Evolutionary conservation across 92 coral and sea anemone species (phyloP).

Genomic region (Palythoa caribaeorum): DNA sequence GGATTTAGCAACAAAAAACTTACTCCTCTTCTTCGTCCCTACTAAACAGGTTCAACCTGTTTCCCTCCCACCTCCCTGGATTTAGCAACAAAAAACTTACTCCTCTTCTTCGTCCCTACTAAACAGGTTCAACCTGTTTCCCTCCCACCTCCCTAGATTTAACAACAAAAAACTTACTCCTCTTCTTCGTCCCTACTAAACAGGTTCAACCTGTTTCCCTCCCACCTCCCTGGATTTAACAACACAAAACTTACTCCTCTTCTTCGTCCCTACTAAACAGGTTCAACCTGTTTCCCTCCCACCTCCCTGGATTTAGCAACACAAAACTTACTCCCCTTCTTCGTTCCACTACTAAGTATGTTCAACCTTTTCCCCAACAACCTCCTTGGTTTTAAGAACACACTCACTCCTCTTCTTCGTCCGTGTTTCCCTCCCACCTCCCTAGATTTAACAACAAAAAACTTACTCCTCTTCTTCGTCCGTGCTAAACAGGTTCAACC

Average conservation of each 20-base stretch:
- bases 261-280: constrained; percentile 96
- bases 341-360: too few species aligned
- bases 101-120: constrained; percentile 97
- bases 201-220: too few species aligned
- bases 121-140: constrained; percentile 83
- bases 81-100: constrained; percentile 61
- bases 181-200: too few species aligned
- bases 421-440: too few species aligned
- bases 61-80: neutral
- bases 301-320: too few species aligned
- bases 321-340: too few species aligned
- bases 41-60: constrained; percentile 87
- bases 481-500: constrained; percentile 90
- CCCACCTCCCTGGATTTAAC: neutral
- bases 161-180: too few species aligned
- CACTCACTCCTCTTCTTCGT: too few species aligned
- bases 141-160: too few species aligned
- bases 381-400: too few species aligned
- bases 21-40: constrained; percentile 99
- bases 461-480: constrained; percentile 99
- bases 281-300: constrained; percentile 63
- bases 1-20: constrained; percentile 60
- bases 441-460: neutral
- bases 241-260: constrained; percentile 86
- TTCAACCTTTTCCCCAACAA: too few species aligned